A percentile compares a stretch with the other conserved stretches of the same genome.
These are phyloP conservation scores for Thera obeliscata DNA, from an alignment of 2,888 invertebrate species.

Conservation along the genomic window DNA sequence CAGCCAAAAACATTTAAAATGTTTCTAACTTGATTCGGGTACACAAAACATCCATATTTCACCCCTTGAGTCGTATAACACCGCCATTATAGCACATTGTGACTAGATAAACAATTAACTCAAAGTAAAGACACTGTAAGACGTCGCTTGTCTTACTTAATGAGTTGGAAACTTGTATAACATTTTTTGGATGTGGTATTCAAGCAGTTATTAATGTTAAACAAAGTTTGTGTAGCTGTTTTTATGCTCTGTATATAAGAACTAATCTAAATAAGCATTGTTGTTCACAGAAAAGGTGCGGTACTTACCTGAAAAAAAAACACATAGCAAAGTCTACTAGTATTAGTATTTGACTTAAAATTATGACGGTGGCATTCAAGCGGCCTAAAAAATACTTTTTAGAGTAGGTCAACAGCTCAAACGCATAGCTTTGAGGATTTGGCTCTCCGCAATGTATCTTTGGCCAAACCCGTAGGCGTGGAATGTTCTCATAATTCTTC, in stretches of 20 bases:
- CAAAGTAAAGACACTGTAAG: constrained; percentile 38
- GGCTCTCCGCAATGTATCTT: constrained; percentile 6
- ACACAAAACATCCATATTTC: constrained; percentile 11
- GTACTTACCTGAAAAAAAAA: too few species aligned
- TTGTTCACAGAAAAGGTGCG: too few species aligned
- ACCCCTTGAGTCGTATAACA: constrained; percentile 11
- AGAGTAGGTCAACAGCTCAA: background rate
- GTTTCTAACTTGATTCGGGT: background rate
- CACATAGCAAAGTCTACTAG: too few species aligned
- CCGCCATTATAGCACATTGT: constrained; percentile 22
- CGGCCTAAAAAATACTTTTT: background rate
- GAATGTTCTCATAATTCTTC: constrained; percentile 18
- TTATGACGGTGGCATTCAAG: background rate
- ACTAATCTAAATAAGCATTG: too few species aligned
- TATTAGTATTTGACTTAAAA: too few species aligned
- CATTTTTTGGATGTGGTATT: constrained; percentile 4
- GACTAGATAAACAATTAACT: constrained; percentile 48
- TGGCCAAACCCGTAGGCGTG: constrained; percentile 15
- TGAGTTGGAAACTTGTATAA: constrained; percentile 34
- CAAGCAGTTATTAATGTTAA: too few species aligned
- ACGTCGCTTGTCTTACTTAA: constrained; percentile 43
- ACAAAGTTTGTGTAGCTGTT: too few species aligned
- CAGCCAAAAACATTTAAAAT: constrained; percentile 11
- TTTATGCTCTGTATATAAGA: too few species aligned
- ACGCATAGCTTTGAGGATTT: constrained; percentile 5